Conservation (phyloP, 2,113 vertebrate genomes). For the Sceloporus undulatus region DNA sequence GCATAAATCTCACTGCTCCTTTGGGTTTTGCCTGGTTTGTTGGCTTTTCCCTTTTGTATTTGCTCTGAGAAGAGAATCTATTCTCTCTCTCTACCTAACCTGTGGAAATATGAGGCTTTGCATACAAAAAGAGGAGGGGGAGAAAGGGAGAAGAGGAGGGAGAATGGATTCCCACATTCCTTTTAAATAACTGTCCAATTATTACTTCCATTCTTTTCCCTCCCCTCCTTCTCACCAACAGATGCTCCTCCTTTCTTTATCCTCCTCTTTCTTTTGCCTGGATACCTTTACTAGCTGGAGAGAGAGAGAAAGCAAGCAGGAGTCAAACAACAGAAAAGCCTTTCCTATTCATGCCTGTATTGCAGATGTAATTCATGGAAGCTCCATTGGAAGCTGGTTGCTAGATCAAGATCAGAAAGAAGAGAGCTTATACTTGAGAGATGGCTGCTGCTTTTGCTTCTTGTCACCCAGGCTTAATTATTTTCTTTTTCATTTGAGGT, state of each 20-base stretch:
- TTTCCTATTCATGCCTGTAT: not conserved
- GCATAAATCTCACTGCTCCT: no score
- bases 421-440: no score
- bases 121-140: no score
- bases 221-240: not conserved
- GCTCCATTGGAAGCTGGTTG: no score
- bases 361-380: not conserved
- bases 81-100: not conserved
- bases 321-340: not conserved
- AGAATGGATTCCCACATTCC: not conserved
- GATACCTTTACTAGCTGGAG: not conserved
- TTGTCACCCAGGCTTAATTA: no score
- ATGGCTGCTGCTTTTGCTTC: no score
- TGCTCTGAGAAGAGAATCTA: not conserved
- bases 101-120: not conserved
- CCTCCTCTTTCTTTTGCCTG: not conserved
- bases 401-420: no score
- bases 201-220: not conserved
- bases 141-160: not conserved
- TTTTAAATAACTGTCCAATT: not conserved
- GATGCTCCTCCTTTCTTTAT: not conserved
- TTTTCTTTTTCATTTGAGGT: no score
- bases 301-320: not conserved
- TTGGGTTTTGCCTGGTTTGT: not conserved
- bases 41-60: not conserved